phyloP scores from a whole-genome alignment of 2,888 invertebrate genomes.

The Eupithecia tripunctaria region DNA sequence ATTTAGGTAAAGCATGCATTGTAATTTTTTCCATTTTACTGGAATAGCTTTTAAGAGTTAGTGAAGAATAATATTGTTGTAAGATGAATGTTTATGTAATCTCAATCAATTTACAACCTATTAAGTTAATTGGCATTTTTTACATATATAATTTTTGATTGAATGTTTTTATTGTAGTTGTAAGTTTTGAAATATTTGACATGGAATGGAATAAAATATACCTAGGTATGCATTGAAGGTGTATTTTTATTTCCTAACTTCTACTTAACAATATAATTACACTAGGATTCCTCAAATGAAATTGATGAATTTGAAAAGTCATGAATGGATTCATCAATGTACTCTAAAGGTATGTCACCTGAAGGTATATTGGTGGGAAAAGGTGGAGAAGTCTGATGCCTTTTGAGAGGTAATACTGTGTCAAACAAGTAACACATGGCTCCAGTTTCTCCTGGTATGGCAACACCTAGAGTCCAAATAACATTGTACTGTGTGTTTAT shows the following conservation, averaged over 20 bases:
- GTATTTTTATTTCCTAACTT: slow-evolving; percentile 2
- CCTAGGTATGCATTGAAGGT: neutral
- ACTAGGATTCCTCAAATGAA: slow-evolving; percentile 80
- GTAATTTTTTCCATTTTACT: neutral
- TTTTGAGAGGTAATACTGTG: slow-evolving; percentile 87
- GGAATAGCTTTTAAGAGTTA: slow-evolving; percentile 11
- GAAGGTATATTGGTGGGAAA: slow-evolving; percentile 92
- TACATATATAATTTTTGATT: slow-evolving; percentile 13
- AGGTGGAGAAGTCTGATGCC: slow-evolving; percentile 85
- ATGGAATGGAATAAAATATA: slow-evolving; percentile 34
- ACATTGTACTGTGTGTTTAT: slow-evolving; percentile 98
- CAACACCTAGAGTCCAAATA: slow-evolving; percentile 93
- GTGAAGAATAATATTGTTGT: slow-evolving; percentile 13
- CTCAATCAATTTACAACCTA: slow-evolving; percentile 17
- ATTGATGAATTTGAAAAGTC: slow-evolving; percentile 89
- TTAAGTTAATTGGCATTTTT: slow-evolving; percentile 4
- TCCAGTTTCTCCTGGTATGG: slow-evolving; percentile 93
- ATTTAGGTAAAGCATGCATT: neutral
- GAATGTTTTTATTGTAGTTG: slow-evolving; percentile 12
- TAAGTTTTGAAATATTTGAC: slow-evolving; percentile 35
- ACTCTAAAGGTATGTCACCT: slow-evolving; percentile 87
- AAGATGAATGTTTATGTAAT: slow-evolving; percentile 18
- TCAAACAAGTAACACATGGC: slow-evolving; percentile 92
- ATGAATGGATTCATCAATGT: slow-evolving; percentile 91
- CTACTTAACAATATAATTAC: slow-evolving; percentile 1